These are phyloP conservation scores for Lithobates pipiens DNA, from an alignment of 2,797 vertebrate genomes.

Conservation along the genomic window DNA sequence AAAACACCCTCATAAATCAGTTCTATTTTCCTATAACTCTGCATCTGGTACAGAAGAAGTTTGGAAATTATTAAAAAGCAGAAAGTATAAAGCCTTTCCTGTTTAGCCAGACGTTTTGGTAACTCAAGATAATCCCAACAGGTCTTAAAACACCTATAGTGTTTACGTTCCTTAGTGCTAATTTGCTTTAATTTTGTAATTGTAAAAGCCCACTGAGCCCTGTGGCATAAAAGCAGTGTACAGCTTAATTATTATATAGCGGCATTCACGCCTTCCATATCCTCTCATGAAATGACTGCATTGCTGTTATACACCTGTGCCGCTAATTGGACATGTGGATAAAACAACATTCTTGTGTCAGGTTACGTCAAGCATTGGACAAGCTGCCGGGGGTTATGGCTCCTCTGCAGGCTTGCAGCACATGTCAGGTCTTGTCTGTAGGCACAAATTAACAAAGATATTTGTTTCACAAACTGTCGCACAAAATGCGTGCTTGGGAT, in stretches of 20 bases:
- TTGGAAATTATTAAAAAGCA: slow-evolving; percentile 14
- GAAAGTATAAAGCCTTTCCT: slow-evolving; percentile 46
- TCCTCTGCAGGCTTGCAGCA: background rate
- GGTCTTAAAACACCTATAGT: slow-evolving; percentile 44
- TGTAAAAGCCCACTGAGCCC: slow-evolving; percentile 14
- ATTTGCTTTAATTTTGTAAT: slow-evolving; percentile 45
- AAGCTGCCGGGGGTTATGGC: background rate
- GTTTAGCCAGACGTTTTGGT: slow-evolving; percentile 41
- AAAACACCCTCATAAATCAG: background rate
- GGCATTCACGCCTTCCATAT: slow-evolving; percentile 25
- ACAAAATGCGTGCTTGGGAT: too few relatives aligned
- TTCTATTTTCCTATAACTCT: background rate
- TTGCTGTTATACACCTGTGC: slow-evolving; percentile 25
- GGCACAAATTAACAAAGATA: background rate
- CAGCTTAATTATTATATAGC: slow-evolving; percentile 8
- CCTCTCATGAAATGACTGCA: slow-evolving; percentile 43
- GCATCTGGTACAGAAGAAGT: background rate
- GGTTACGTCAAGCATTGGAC: slow-evolving; percentile 22
- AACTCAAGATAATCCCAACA: slow-evolving; percentile 36
- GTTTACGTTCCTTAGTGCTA: slow-evolving; percentile 30
- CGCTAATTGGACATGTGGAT: slow-evolving; percentile 40
- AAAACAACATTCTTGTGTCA: background rate
- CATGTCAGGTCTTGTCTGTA: background rate
- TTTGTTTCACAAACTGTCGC: background rate
- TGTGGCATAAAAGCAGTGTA: background rate